These are phyloP conservation scores for Puntigrus tetrazona DNA, from an alignment of 2,113 vertebrate genomes.

Conservation along the genomic window DNA sequence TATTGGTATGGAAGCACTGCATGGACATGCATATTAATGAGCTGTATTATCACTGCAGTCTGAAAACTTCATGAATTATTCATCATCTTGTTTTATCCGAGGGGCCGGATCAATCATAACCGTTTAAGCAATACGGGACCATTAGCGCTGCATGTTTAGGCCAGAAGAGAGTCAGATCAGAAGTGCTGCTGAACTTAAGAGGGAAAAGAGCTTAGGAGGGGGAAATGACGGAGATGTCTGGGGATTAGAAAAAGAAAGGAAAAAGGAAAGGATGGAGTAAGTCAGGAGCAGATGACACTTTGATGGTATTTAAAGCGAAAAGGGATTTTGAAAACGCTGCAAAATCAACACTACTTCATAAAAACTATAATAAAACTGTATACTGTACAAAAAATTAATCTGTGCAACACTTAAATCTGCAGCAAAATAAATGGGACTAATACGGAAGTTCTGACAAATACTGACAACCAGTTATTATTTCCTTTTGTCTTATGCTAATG, in stretches of 20 bases:
- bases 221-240: neutral
- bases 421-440: neutral
- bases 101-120: neutral
- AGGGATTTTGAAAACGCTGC: neutral
- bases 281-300: neutral
- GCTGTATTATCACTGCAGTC: neutral
- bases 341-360: neutral
- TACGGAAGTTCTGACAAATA: neutral
- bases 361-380: neutral
- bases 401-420: neutral
- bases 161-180: constrained; percentile 25
- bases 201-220: constrained; percentile 5
- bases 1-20: constrained; percentile 3
- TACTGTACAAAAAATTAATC: no score
- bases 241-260: neutral
- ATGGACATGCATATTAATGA: constrained; percentile 14
- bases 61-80: neutral
- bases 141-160: constrained; percentile 31
- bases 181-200: constrained; percentile 2
- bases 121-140: neutral
- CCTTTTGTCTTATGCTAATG: neutral
- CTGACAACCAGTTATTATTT: neutral
- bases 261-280: neutral
- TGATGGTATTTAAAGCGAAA: neutral
- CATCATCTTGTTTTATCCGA: constrained; percentile 2